Evolutionary conservation across 1,140 invertebrate genomes (phyloP), one percentile per base, ranked within the genome.

Genomic region (Drosophila azteca): DNA sequence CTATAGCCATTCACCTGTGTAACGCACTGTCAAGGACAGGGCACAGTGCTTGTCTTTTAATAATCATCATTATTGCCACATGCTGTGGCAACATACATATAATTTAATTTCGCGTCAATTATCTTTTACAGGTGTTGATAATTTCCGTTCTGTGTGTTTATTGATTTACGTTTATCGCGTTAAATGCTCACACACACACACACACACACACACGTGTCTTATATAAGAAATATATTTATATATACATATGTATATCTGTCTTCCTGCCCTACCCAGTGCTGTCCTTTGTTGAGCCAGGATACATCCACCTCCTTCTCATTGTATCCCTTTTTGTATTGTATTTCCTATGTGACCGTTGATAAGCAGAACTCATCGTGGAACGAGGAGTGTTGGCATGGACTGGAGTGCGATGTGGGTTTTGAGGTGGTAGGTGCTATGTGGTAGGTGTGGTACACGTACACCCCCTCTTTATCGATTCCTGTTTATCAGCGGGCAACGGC

Each of bases 381-480:
- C 1, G 35, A 11, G 35, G 11, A 35, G 9, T 11, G 31, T 9
- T 9, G 31, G 31, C 3, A 7, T 31, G 29, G 29, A 0, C 7
- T 31, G 29, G 29, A 31, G 29, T 31, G 29, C 7, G 7, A 8
- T 9, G 31, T 31, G 31, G 8, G 8, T 31, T 31, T 8, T 2
- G 29, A 7, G 29, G 29, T 31, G 29, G 1, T 2, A 7, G 29
- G 1, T 2, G 29, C 29, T 8, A 3, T 7, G 35, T 5, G 11
- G 39, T 48, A 44, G 45, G 11, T 26, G 59, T 61, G n/a, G n/a
- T 58, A 39, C 39, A 20, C 15, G 50, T 64, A 39, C 29, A 13
- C 49, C 65, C 63, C 59, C 63, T 63, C 53, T 52, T 73, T 77
- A 84, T 84, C 77, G 80, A 84, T 84, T 84, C 63, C 20, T 63